phyloP scores from a whole-genome alignment of 2,797 vertebrate species.

The Acanthurus lineatus region DNA sequence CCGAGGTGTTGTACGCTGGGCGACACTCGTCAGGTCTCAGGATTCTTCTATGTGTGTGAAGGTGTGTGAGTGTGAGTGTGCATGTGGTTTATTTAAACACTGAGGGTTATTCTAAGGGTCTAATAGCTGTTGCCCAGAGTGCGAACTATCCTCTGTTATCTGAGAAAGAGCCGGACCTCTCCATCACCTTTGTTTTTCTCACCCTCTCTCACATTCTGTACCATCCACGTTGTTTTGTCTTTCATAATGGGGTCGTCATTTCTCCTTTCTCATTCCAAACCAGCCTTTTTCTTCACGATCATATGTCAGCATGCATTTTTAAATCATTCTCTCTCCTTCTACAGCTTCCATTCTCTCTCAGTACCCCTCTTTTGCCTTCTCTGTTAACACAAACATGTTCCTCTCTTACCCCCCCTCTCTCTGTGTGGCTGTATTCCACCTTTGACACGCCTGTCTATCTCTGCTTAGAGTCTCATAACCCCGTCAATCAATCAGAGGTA shows the following conservation, averaged over 20 bases:
- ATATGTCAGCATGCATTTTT: conserved; percentile 46
- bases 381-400: conserved; percentile 30
- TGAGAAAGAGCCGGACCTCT: conserved; percentile 32
- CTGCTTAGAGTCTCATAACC: conserved; percentile 57
- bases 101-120: conserved; percentile 27
- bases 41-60: not conserved
- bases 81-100: conserved; percentile 38
- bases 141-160: conserved; percentile 41
- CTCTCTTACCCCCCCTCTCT: not conserved
- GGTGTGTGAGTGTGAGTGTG: conserved; percentile 4
- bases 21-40: conserved; percentile 4
- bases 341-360: conserved; percentile 31
- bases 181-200: conserved; percentile 29
- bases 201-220: conserved; percentile 11
- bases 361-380: conserved; percentile 13
- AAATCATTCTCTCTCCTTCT: conserved; percentile 8
- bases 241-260: conserved; percentile 20
- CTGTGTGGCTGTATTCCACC: conserved; percentile 36
- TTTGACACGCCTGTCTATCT: conserved; percentile 57
- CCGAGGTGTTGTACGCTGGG: not conserved
- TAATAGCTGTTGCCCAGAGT: conserved; percentile 39
- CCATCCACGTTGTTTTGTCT: conserved; percentile 42
- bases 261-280: conserved; percentile 28
- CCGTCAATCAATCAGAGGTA: conserved; percentile 70
- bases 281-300: conserved; percentile 14